Percentiles rank a stretch among this genome's conserved stretches.
These are phyloP conservation scores for Drosophila bifasciata DNA, from an alignment of 1,140 invertebrate species.

Conservation along the genomic window DNA sequence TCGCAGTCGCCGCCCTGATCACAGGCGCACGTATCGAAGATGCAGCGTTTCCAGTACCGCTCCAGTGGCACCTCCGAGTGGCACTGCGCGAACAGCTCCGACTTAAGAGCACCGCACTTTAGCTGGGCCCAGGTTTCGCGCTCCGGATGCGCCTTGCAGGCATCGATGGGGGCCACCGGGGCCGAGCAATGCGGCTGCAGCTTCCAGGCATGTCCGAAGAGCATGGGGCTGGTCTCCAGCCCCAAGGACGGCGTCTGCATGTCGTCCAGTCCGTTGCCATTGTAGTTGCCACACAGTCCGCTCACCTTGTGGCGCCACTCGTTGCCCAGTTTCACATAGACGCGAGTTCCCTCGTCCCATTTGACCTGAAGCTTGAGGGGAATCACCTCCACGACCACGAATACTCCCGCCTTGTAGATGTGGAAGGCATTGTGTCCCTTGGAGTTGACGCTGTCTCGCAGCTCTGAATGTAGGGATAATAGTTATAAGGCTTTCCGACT, in stretches of 20 bases:
- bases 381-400: slow-evolving; percentile 91
- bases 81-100: slow-evolving; percentile 89
- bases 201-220: slow-evolving; percentile 95
- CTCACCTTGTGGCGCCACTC: slow-evolving; percentile 91
- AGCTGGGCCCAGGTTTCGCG: slow-evolving; percentile 91
- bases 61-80: slow-evolving; percentile 91
- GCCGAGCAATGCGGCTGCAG: slow-evolving; percentile 90
- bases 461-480: slow-evolving; percentile 31
- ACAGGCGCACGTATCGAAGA: slow-evolving; percentile 93
- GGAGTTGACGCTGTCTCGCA: slow-evolving; percentile 66
- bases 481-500: not conserved
- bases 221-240: slow-evolving; percentile 88
- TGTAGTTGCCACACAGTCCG: slow-evolving; percentile 96
- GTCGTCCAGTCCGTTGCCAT: slow-evolving; percentile 92
- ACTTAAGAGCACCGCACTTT: slow-evolving; percentile 91
- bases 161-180: slow-evolving; percentile 85
- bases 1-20: slow-evolving; percentile 95
- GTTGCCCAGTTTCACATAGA: slow-evolving; percentile 91
- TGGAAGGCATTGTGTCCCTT: slow-evolving; percentile 72
- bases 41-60: slow-evolving; percentile 88
- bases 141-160: slow-evolving; percentile 90
- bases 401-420: slow-evolving; percentile 87
- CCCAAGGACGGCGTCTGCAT: slow-evolving; percentile 93
- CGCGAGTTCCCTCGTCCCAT: slow-evolving; percentile 93
- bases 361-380: slow-evolving; percentile 91